A percentile compares a stretch with the other conserved stretches of the same genome.
Conservation (phyloP, 2,113 vertebrate genomes). For the Serilophus lunatus region DNA sequence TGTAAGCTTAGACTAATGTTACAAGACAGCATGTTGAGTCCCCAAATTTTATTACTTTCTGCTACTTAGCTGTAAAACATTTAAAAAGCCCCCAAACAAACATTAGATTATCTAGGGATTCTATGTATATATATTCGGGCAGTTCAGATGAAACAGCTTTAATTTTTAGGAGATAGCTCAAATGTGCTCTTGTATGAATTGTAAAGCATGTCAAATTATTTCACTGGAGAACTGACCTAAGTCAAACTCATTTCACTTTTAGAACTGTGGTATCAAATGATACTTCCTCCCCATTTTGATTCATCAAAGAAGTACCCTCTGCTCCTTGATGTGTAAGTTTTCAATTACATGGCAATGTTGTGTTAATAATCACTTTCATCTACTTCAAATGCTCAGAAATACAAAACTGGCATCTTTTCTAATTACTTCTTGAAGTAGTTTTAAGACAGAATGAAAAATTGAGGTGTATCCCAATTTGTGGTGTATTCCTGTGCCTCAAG, state of each 20-base stretch:
- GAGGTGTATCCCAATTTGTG: neutral
- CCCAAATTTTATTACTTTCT: neutral
- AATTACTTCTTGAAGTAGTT: neutral
- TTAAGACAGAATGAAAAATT: neutral
- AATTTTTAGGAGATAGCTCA: neutral
- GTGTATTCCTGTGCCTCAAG: neutral
- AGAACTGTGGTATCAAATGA: constrained; percentile 97
- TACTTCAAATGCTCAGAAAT: constrained; percentile 14
- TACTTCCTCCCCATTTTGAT: constrained; percentile 89
- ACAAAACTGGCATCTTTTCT: neutral
- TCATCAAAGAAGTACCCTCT: constrained; percentile 91
- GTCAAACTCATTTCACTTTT: constrained; percentile 30
- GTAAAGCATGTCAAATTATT: neutral
- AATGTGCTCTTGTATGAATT: neutral
- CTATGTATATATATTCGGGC: neutral
- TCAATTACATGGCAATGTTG: neutral
- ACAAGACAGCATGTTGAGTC: neutral
- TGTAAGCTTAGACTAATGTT: neutral
- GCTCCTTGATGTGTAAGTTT: constrained; percentile 94
- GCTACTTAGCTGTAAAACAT: neutral
- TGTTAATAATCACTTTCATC: constrained; percentile 37
- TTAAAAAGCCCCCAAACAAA: rapidly evolving
- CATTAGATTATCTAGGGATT: neutral
- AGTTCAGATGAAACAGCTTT: neutral
- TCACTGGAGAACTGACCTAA: neutral